Conservation (phyloP, 2,113 vertebrate genomes). For the Proterorhinus semilunaris region DNA sequence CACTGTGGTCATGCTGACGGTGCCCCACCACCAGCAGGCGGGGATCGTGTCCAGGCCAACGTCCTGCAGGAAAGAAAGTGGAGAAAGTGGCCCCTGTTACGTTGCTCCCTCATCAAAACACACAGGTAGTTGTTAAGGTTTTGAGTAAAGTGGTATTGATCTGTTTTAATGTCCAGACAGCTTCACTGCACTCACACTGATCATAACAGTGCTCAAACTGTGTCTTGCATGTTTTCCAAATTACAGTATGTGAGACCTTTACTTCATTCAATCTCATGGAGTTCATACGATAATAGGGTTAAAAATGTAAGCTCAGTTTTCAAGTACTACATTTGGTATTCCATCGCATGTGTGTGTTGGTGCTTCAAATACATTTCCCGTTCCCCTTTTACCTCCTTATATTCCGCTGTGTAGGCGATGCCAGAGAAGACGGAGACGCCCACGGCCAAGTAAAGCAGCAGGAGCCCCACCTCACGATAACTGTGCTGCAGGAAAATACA, state of each 20-base stretch:
- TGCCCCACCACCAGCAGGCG: constrained; percentile 99
- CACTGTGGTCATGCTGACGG: constrained; percentile 97
- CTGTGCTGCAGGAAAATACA: constrained; percentile 86
- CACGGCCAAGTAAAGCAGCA: constrained; percentile 92
- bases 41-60: constrained; percentile 95
- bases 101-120: neutral
- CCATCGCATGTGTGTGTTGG: neutral
- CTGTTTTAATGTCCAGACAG: too few species aligned
- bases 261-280: too few species aligned
- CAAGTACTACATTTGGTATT: neutral
- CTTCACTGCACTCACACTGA: too few species aligned
- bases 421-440: constrained; percentile 95
- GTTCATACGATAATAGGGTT: too few species aligned
- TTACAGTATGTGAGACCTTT: too few species aligned
- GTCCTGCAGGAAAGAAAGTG: constrained; percentile 50
- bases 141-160: too few species aligned
- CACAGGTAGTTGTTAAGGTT: too few species aligned
- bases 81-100: neutral
- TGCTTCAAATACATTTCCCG: neutral
- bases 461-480: constrained; percentile 94
- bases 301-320: too few species aligned
- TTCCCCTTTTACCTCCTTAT: constrained; percentile 77
- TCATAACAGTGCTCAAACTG: too few species aligned
- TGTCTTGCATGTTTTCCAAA: too few species aligned
- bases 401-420: constrained; percentile 92